Conservation (phyloP, 1,140 invertebrate species). For the Meloidogyne exigua region DNA sequence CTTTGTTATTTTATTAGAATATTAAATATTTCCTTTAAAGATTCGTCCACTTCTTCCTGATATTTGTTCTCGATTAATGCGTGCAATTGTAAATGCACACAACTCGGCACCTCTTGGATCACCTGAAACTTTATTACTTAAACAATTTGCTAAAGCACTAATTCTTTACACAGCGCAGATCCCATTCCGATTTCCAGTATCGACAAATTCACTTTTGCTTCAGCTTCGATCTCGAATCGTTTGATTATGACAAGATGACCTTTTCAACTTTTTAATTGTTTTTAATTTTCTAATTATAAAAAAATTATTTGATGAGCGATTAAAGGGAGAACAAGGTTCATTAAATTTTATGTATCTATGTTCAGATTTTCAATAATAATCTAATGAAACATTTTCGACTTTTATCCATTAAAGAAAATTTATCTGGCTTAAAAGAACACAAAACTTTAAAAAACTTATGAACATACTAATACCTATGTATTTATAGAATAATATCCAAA, state of each 20-base stretch:
- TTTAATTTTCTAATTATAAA: too few relatives aligned
- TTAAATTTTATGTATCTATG: too few relatives aligned
- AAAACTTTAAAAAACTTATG: too few relatives aligned
- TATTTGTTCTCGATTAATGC: conserved; percentile 37
- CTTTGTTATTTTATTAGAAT: background rate
- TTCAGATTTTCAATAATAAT: too few relatives aligned
- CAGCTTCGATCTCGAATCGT: conserved; percentile 48
- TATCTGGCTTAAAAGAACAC: too few relatives aligned
- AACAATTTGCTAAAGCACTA: conserved; percentile 36
- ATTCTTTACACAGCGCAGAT: conserved; percentile 47
- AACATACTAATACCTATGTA: too few relatives aligned
- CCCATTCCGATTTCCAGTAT: conserved; percentile 43
- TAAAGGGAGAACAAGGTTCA: too few relatives aligned
- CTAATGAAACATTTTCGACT: too few relatives aligned
- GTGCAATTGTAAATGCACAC: conserved; percentile 36
- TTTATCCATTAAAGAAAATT: too few relatives aligned
- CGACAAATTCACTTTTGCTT: conserved; percentile 42
- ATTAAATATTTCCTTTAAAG: conserved; percentile 10
- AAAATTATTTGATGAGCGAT: too few relatives aligned
- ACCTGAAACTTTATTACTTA: conserved; percentile 13
- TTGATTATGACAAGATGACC: conserved; percentile 3
- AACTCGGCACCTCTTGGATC: background rate
- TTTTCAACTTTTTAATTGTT: background rate
- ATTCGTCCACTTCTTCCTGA: conserved; percentile 42
- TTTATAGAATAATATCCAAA: too few relatives aligned